Conservation (phyloP, 2,113 vertebrate species). For the Mixornis gularis region DNA sequence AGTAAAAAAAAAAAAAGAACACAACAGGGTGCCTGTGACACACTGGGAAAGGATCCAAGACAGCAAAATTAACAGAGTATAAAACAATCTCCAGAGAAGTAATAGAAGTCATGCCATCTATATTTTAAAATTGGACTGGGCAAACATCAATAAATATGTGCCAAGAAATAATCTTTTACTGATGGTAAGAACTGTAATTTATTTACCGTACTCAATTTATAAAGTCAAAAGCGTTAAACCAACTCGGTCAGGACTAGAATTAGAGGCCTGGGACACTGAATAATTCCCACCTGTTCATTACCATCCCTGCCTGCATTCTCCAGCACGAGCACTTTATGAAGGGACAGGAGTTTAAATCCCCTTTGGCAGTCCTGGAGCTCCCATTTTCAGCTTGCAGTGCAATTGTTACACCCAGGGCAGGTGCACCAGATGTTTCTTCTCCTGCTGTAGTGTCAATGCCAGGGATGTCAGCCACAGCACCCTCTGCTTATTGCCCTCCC, state of each 20-base stretch:
- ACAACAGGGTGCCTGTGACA: neutral
- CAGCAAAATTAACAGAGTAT: neutral
- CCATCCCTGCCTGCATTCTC: neutral
- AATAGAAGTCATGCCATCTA: neutral
- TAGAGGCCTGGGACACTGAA: neutral
- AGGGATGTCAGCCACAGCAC: neutral
- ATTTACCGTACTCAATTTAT: neutral
- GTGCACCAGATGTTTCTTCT: neutral
- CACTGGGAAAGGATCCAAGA: neutral
- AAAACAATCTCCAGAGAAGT: neutral
- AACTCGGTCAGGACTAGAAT: neutral
- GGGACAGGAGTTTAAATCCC: neutral
- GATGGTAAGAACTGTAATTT: neutral
- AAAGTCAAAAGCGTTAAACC: neutral
- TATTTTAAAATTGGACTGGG: neutral
- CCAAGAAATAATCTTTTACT: neutral
- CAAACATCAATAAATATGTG: neutral
- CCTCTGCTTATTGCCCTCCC: neutral
- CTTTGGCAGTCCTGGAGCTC: accelerated
- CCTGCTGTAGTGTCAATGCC: accelerated
- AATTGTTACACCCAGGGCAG: accelerated
- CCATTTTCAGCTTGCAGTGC: neutral
- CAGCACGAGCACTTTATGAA: neutral
- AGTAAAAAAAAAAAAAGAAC: neutral
- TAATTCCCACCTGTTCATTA: neutral